phyloP scores from a whole-genome alignment of 2,797 vertebrate genomes.

The Phoeniculus purpureus region DNA sequence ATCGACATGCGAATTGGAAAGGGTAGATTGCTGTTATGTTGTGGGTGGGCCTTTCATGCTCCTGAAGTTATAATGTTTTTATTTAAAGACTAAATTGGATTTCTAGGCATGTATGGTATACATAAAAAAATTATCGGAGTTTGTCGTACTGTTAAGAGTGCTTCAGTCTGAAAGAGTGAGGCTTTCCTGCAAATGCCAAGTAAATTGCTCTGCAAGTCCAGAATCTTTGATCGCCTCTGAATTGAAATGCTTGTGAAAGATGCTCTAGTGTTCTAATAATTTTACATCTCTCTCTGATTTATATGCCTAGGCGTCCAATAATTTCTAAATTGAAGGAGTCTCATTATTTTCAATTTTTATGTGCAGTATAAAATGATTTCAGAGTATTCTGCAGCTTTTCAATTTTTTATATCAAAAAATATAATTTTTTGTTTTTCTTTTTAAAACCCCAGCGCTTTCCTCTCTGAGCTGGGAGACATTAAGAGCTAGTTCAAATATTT shows the following conservation, averaged over 20 bases:
- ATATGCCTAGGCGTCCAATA: constrained; percentile 68
- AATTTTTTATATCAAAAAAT: constrained; percentile 49
- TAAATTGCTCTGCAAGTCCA: constrained; percentile 76
- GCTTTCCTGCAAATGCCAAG: constrained; percentile 73
- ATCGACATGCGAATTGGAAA: constrained; percentile 56
- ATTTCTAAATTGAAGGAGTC: constrained; percentile 71
- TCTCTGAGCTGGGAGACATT: constrained; percentile 13
- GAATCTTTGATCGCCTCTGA: constrained; percentile 74
- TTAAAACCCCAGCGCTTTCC: neutral
- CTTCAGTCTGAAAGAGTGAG: constrained; percentile 76
- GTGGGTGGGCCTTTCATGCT: constrained; percentile 49
- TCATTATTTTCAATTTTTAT: constrained; percentile 73
- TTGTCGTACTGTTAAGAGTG: constrained; percentile 77
- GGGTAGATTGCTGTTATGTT: constrained; percentile 56
- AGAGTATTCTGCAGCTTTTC: constrained; percentile 57
- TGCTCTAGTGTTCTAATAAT: constrained; percentile 68
- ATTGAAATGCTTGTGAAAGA: constrained; percentile 69
- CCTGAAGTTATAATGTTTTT: constrained; percentile 70
- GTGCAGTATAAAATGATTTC: constrained; percentile 60
- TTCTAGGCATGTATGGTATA: constrained; percentile 69
- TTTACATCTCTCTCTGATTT: constrained; percentile 68
- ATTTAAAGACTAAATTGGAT: constrained; percentile 74
- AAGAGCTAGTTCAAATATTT: constrained; percentile 58
- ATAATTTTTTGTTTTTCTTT: neutral
- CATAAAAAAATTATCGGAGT: constrained; percentile 74